Conservation (phyloP, 2,888 invertebrate species). For the Monochamus alternatus region DNA sequence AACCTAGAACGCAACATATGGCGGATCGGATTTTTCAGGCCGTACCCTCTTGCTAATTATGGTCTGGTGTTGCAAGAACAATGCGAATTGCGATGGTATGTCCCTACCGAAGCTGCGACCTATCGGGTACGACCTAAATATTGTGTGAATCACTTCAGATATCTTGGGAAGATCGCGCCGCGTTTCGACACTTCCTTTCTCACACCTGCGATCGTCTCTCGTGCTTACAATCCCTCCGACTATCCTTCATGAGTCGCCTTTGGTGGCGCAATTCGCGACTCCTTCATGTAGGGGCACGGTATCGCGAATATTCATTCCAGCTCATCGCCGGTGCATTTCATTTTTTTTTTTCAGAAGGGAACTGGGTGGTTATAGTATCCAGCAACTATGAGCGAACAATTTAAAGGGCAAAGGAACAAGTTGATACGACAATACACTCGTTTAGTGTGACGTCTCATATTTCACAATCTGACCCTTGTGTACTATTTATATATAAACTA, state of each 20-base stretch:
- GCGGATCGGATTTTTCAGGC: constrained; percentile 18
- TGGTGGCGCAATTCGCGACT: constrained; percentile 45
- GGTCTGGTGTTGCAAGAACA: constrained; percentile 24
- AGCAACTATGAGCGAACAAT: too few species aligned
- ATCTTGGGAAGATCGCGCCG: constrained; percentile 44
- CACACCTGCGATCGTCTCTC: constrained; percentile 48
- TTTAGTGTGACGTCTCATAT: too few species aligned
- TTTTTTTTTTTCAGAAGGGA: neutral
- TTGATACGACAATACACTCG: too few species aligned
- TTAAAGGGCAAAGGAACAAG: neutral
- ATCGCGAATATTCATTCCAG: neutral
- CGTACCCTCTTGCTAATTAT: constrained; percentile 21
- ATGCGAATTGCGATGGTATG: constrained; percentile 18
- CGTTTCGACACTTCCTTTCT: constrained; percentile 55
- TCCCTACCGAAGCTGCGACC: constrained; percentile 18
- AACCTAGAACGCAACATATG: constrained; percentile 18
- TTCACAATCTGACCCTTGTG: too few species aligned
- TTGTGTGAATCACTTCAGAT: constrained; percentile 40
- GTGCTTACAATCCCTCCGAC: constrained; percentile 44
- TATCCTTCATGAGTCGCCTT: constrained; percentile 44
- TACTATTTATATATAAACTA: too few species aligned
- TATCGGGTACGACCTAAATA: constrained; percentile 41
- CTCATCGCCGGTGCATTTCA: neutral
- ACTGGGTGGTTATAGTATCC: neutral
- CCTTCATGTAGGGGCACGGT: constrained; percentile 27